Evolutionary conservation across 2,888 invertebrate genomes (phyloP).

Genomic region (Cantharis nigra): DNA sequence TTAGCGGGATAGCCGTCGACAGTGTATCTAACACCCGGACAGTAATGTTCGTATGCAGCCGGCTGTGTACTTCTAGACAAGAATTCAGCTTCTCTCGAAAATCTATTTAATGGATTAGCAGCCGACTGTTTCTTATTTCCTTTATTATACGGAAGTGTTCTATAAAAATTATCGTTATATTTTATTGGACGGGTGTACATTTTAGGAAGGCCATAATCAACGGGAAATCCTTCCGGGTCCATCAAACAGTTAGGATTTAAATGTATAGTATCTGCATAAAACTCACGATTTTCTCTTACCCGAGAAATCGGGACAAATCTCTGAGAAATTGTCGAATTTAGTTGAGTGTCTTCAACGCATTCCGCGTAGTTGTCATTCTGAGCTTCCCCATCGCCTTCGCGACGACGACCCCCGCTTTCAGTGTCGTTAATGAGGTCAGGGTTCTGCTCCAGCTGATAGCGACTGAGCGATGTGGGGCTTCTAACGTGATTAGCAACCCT

Average conservation of each 20-base stretch:
- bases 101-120: constrained; percentile 61
- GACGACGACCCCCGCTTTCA: constrained; percentile 61
- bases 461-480: constrained; percentile 62
- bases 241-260: constrained; percentile 32
- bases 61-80: constrained; percentile 57
- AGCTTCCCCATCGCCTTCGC: constrained; percentile 50
- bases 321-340: constrained; percentile 47
- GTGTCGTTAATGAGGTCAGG: constrained; percentile 81
- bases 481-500: constrained; percentile 54
- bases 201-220: constrained; percentile 75
- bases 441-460: constrained; percentile 68
- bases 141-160: constrained; percentile 78
- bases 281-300: constrained; percentile 16
- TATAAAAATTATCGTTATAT: constrained; percentile 63
- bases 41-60: constrained; percentile 60
- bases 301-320: constrained; percentile 32
- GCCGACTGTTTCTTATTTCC: constrained; percentile 58
- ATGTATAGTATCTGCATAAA: constrained; percentile 26
- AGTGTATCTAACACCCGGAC: constrained; percentile 71
- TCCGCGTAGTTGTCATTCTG: constrained; percentile 42
- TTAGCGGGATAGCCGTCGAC: constrained; percentile 75
- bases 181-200: constrained; percentile 64
- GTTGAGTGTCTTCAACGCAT: constrained; percentile 34
- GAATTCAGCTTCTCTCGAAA: constrained; percentile 70
- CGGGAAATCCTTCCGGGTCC: constrained; percentile 63